Conservation (phyloP, 1,140 invertebrate species). For the Polyergus mexicanus region DNA sequence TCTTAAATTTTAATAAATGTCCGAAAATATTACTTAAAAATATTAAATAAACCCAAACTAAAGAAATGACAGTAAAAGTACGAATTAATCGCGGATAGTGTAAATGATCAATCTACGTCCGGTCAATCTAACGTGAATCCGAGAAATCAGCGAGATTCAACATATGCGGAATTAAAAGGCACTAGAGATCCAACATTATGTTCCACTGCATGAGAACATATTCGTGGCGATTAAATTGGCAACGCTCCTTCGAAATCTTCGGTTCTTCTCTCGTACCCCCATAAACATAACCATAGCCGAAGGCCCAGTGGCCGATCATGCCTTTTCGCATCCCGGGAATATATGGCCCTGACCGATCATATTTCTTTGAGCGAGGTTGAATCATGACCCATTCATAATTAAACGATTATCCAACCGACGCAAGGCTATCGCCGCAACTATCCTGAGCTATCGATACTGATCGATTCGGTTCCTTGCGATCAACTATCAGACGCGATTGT, state of each 20-base stretch:
- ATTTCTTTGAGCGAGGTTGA: conserved; percentile 25
- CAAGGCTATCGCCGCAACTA: conserved; percentile 56
- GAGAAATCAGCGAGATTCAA: no score
- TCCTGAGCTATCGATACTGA: conserved; percentile 62
- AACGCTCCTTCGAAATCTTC: conserved; percentile 8
- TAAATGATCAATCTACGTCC: neutral
- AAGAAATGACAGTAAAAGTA: neutral
- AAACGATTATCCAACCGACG: conserved; percentile 58
- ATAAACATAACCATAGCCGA: neutral
- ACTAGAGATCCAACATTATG: neutral
- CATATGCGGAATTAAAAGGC: neutral
- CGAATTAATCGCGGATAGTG: neutral
- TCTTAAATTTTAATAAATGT: neutral
- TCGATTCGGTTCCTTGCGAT: conserved; percentile 70
- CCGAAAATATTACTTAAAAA: neutral
- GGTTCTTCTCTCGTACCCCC: conserved; percentile 15
- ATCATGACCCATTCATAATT: conserved; percentile 75
- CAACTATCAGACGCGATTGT: conserved; percentile 57
- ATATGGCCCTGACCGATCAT: neutral
- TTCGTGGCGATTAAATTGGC: conserved; percentile 9
- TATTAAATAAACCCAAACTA: neutral
- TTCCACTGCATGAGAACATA: neutral
- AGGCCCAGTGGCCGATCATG: no score
- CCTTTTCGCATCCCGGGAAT: neutral
- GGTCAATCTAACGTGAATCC: conserved; percentile 1